Conservation (phyloP, 1,140 invertebrate species). For the Drosophila littoralis region DNA sequence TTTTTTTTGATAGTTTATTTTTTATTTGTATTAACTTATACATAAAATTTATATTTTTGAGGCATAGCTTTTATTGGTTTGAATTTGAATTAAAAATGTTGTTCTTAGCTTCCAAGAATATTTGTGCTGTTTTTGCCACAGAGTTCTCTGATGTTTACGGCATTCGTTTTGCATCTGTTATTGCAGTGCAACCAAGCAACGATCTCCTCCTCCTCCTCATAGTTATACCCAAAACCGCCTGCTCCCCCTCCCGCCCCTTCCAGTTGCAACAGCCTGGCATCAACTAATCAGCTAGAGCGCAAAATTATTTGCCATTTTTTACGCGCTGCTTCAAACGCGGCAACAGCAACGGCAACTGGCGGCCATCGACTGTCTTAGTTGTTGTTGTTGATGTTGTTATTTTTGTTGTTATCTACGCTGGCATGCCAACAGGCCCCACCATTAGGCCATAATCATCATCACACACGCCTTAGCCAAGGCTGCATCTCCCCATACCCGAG, state of each 20-base stretch:
- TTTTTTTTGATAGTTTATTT: too few species aligned
- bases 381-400: constrained; percentile 38
- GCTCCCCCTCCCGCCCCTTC: background rate
- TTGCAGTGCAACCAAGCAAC: background rate
- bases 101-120: background rate
- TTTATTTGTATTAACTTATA: too few species aligned
- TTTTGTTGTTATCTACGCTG: constrained; percentile 51
- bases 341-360: constrained; percentile 53
- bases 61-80: too few species aligned
- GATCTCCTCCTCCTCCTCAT: background rate
- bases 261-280: constrained; percentile 43
- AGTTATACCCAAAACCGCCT: background rate
- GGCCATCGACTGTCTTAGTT: constrained; percentile 46
- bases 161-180: constrained; percentile 30
- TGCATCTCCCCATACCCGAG: constrained; percentile 21
- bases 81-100: too few species aligned
- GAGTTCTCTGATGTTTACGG: constrained; percentile 1
- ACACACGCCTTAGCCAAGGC: constrained; percentile 77
- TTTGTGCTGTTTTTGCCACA: background rate
- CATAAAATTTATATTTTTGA: too few species aligned
- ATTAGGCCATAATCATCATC: constrained; percentile 82
- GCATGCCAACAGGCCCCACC: constrained; percentile 79
- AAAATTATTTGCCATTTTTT: constrained; percentile 83
- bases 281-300: constrained; percentile 79
- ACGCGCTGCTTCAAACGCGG: constrained; percentile 81